These are phyloP conservation scores for Dynastes grantii DNA, from an alignment of 2,888 invertebrate species.

Conservation along the genomic window DNA sequence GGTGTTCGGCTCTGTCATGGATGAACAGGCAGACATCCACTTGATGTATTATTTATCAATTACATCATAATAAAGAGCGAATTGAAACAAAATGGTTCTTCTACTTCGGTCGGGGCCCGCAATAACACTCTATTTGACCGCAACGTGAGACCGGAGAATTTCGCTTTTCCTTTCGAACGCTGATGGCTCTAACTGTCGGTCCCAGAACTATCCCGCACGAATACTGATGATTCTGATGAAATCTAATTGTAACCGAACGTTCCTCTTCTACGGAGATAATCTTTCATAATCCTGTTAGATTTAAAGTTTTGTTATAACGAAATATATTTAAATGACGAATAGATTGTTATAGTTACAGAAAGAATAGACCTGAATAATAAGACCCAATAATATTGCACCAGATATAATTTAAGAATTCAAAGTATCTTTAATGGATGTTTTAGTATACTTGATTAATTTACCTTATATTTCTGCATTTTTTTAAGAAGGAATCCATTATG, in stretches of 20 bases:
- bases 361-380: too few species aligned
- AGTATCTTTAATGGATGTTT: too few species aligned
- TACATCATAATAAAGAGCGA: constrained; percentile 64
- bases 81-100: constrained; percentile 57
- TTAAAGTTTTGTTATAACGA: too few species aligned
- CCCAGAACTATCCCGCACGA: neutral
- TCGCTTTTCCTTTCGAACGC: constrained; percentile 40
- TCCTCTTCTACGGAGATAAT: constrained; percentile 15
- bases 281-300: neutral
- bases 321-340: too few species aligned
- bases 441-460: too few species aligned
- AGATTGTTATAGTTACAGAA: too few species aligned
- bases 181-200: constrained; percentile 11
- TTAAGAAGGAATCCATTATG: too few species aligned
- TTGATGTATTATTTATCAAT: constrained; percentile 69
- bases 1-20: constrained; percentile 61
- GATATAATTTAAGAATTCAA: too few species aligned
- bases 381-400: too few species aligned
- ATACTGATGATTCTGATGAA: constrained; percentile 22
- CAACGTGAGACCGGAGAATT: constrained; percentile 42
- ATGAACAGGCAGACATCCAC: constrained; percentile 62
- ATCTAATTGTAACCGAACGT: constrained; percentile 9
- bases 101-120: constrained; percentile 33
- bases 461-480: too few species aligned
- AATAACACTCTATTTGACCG: constrained; percentile 42